These are phyloP conservation scores for Pelmatolapia mariae DNA, from an alignment of 2,113 vertebrate genomes.

Conservation along the genomic window DNA sequence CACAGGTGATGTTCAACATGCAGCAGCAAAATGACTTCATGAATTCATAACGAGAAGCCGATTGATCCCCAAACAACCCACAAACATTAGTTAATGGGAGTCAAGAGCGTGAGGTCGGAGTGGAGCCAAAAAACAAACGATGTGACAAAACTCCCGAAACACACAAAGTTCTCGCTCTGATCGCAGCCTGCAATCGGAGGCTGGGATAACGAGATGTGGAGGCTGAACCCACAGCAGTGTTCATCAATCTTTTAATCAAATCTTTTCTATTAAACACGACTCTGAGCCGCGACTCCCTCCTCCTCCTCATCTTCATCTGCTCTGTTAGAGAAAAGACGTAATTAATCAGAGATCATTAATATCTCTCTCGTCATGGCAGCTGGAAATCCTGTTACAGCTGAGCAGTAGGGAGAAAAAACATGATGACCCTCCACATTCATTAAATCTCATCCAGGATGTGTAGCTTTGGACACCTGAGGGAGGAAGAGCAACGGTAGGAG, in stretches of 20 bases:
- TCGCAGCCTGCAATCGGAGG: neutral
- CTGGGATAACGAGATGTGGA: neutral
- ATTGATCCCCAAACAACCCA: neutral
- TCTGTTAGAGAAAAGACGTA: neutral
- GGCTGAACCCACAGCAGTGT: neutral
- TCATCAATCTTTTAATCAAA: neutral
- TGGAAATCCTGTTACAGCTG: neutral
- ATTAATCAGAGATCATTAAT: conserved; percentile 43
- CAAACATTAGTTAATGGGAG: neutral
- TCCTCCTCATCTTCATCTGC: neutral
- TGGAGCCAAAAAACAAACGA: neutral
- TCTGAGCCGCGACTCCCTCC: neutral
- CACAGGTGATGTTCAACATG: neutral
- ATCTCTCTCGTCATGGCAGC: neutral
- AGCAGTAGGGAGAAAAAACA: neutral
- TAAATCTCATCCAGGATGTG: neutral
- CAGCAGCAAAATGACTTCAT: neutral
- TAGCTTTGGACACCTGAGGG: neutral
- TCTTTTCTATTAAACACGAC: neutral
- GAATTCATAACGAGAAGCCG: neutral
- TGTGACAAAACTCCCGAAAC: neutral
- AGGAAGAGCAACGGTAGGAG: neutral
- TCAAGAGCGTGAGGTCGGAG: neutral
- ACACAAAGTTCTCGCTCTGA: neutral
- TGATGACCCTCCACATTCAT: neutral